Conservation (phyloP, 2,888 invertebrate species). For the Oscheius sp. region DNA sequence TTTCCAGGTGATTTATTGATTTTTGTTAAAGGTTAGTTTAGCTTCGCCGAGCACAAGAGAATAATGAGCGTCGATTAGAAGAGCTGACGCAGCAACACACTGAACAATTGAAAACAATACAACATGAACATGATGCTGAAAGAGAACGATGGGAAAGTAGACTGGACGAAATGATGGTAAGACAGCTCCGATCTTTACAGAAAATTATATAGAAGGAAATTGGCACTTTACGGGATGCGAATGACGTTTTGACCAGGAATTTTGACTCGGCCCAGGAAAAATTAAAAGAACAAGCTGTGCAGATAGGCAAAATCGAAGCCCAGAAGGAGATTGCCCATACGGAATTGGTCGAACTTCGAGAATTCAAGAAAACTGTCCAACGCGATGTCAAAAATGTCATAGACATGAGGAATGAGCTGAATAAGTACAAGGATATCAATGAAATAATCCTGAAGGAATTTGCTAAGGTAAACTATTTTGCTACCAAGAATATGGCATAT, state of each 20-base stretch:
- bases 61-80: slow-evolving; percentile 45
- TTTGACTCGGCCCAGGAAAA: slow-evolving; percentile 43
- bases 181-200: neutral
- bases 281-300: slow-evolving; percentile 41
- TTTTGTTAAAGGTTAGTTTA: neutral
- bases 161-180: slow-evolving; percentile 49
- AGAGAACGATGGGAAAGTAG: slow-evolving; percentile 40
- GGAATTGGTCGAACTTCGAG: slow-evolving; percentile 43
- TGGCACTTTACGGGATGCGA: slow-evolving; percentile 42
- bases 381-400: slow-evolving; percentile 52
- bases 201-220: slow-evolving; percentile 55
- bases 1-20: neutral
- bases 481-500: neutral
- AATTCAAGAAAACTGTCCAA: slow-evolving; percentile 48
- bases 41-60: slow-evolving; percentile 38
- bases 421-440: slow-evolving; percentile 59
- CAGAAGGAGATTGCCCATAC: slow-evolving; percentile 45
- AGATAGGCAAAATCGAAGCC: slow-evolving; percentile 39
- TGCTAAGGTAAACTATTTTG: slow-evolving; percentile 40
- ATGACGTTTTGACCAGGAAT: slow-evolving; percentile 44
- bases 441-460: slow-evolving; percentile 58
- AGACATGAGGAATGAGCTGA: slow-evolving; percentile 47
- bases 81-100: slow-evolving; percentile 42
- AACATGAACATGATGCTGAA: slow-evolving; percentile 40
- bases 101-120: slow-evolving; percentile 28